Evolutionary conservation across 2,113 vertebrate species (phyloP).

Genomic region (Jacana jacana): DNA sequence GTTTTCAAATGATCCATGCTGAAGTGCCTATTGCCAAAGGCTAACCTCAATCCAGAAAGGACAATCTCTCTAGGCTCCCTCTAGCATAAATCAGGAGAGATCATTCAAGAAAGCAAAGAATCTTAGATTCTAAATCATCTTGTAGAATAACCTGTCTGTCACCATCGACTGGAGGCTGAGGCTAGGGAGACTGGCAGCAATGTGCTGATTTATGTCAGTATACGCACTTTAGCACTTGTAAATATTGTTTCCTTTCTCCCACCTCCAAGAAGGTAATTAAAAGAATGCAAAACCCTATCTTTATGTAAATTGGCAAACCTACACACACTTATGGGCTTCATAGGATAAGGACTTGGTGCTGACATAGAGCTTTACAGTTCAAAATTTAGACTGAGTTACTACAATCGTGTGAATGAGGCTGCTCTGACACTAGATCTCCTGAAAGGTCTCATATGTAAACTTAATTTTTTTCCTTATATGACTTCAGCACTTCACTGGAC

Average conservation of each 20-base stretch:
- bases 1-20: not conserved
- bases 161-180: not conserved
- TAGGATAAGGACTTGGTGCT: not conserved
- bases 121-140: not conserved
- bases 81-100: not conserved
- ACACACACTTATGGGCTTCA: not conserved
- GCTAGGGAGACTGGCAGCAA: not conserved
- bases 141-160: slow-evolving; percentile 6
- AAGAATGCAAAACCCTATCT: not conserved
- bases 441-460: not conserved
- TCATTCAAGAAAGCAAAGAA: not conserved
- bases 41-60: not conserved
- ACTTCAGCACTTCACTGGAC: not conserved
- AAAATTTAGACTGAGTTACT: not conserved
- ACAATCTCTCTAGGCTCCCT: not conserved
- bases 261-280: not conserved
- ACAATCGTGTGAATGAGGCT: not conserved
- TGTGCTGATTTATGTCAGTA: not conserved
- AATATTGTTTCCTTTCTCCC: not conserved
- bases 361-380: slow-evolving; percentile 8
- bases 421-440: not conserved
- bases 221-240: not conserved
- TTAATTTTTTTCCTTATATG: not conserved
- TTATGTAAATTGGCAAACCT: not conserved
- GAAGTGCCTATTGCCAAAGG: not conserved